Evolutionary conservation across 2,113 vertebrate species (phyloP), one percentile per base, ranked within the genome.

Genomic region (Etheostoma spectabile): DNA sequence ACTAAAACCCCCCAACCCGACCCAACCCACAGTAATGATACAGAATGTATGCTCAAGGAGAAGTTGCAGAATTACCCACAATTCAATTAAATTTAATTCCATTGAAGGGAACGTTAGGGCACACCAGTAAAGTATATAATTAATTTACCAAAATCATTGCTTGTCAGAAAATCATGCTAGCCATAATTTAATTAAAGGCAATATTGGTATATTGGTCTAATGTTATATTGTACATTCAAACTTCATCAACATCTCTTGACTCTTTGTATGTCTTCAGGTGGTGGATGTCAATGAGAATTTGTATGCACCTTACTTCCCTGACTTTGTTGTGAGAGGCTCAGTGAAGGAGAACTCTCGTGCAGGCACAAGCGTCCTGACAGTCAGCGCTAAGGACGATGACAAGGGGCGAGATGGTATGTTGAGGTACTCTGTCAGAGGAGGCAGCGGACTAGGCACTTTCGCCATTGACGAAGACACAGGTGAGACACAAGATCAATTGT

Each of bases 251-350:
- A 60, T 4, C 24, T 62, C 57, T 57, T 61, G 27, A 42, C 14
- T n/a, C 19, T 5, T 82, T 69, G 3, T 7, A 18, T 91, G 19
- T 86, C 52, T 42, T 68, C 86, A 94, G 93, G 97, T 99, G 79
- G 95, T 97, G 77, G 97, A 99, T 78, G 97, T 99, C 73, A 99
- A 97, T 0, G 98, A 99, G 93, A 99, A 99, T 90, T 95, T 99
- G 82, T 96, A 97, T 30, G 94, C 96, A 1, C 98, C 98, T 0
- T 97, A 97, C 87, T 99, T 99, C 94, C 80, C 95, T 1, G 96
- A 98, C 91, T 99, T 99, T 87, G 97, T 96, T 0, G 72, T 96
- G 22, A 91, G 93, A 91, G 96, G 96, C 91, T 96, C 95, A 66
- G 96, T 99, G 80, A 98, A 97, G 89, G 98, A 99, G 93, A 98